phyloP scores from a whole-genome alignment of 2,797 vertebrate species.

The Anolis apletophallus region DNA sequence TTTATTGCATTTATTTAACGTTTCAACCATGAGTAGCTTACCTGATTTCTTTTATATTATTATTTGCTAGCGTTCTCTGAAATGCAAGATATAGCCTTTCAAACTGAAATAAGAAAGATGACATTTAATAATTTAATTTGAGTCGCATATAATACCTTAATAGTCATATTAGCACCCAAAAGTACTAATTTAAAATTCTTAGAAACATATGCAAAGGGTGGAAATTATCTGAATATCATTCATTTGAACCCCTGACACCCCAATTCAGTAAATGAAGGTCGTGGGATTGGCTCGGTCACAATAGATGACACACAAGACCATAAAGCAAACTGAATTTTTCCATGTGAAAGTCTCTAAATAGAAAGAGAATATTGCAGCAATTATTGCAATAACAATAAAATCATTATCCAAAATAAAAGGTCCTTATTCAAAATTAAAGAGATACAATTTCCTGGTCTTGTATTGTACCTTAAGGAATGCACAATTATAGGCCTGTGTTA shows the following conservation, averaged over 20 bases:
- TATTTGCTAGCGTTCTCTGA: slow-evolving; percentile 85
- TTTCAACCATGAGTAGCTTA: slow-evolving; percentile 72
- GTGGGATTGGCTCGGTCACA: not conserved
- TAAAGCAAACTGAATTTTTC: not conserved
- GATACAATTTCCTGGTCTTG: not conserved
- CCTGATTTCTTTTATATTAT: slow-evolving; percentile 84
- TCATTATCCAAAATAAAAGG: too few relatives aligned
- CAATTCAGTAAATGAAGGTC: not conserved
- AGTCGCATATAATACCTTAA: slow-evolving; percentile 41
- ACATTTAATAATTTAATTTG: slow-evolving; percentile 25
- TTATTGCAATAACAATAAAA: not conserved
- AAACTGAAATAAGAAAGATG: slow-evolving; percentile 81
- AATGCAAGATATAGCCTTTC: slow-evolving; percentile 90
- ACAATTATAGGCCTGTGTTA: too few relatives aligned
- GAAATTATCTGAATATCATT: not conserved
- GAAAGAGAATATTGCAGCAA: not conserved
- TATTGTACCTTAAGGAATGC: not conserved
- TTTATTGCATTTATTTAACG: slow-evolving; percentile 25
- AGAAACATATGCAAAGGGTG: not conserved
- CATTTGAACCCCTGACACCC: not conserved
- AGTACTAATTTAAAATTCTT: not conserved
- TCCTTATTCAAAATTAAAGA: slow-evolving; percentile 13
- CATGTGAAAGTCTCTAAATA: not conserved
- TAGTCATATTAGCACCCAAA: slow-evolving; percentile 15
- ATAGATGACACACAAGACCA: not conserved